Evolutionary conservation across 2,113 vertebrate genomes (phyloP).

Genomic region (Aphelocoma coerulescens): DNA sequence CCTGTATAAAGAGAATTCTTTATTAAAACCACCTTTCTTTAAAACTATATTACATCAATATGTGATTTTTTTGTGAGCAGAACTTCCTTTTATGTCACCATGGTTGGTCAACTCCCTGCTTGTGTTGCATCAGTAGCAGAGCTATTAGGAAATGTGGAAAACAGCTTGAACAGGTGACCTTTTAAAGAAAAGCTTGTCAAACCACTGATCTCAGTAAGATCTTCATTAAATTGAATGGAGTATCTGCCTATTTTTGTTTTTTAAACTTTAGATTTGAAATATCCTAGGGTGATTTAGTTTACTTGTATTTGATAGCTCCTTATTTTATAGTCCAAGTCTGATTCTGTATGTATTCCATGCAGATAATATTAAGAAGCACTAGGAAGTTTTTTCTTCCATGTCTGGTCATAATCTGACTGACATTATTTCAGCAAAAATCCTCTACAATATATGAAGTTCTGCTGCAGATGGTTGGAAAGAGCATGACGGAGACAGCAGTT

Average conservation of each 20-base stretch:
- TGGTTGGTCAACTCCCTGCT: slow-evolving; percentile 26
- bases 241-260: background rate
- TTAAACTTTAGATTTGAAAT: background rate
- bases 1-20: slow-evolving; percentile 71
- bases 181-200: background rate
- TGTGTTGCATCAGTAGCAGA: slow-evolving; percentile 30
- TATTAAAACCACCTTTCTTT: slow-evolving; percentile 78
- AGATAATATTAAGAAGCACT: background rate
- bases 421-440: slow-evolving; percentile 7
- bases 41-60: slow-evolving; percentile 67
- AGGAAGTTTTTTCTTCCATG: background rate
- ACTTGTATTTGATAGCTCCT: background rate
- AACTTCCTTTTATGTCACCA: slow-evolving; percentile 31
- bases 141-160: background rate
- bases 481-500: background rate
- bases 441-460: background rate
- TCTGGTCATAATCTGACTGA: background rate
- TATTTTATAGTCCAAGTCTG: background rate
- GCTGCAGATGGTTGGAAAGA: background rate
- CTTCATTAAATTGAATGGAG: background rate
- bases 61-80: slow-evolving; percentile 50
- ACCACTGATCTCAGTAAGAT: background rate
- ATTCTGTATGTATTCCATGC: background rate
- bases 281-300: background rate
- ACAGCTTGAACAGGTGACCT: background rate